These are phyloP conservation scores for Sinocyclocheilus anophthalmus DNA, from an alignment of 2,113 vertebrate genomes.

Conservation along the genomic window DNA sequence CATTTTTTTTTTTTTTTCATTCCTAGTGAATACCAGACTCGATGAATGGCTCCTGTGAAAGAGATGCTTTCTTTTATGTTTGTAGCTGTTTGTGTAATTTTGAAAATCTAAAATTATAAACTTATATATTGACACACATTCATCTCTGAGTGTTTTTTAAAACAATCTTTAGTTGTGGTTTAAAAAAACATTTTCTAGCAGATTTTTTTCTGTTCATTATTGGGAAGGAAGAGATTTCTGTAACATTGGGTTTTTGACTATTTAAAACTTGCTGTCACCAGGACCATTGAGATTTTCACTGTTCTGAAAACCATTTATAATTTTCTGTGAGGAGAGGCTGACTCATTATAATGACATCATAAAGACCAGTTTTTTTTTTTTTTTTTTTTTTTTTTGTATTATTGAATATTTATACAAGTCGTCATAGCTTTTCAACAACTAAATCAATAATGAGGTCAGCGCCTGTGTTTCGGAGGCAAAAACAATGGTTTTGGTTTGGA, in stretches of 20 bases:
- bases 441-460: background rate
- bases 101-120: conserved; percentile 6
- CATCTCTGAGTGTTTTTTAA: background rate
- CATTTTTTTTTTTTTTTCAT: background rate
- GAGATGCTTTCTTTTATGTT: background rate
- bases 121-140: background rate
- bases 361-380: background rate
- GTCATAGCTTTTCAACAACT: background rate
- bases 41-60: background rate
- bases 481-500: background rate
- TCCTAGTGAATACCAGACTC: background rate
- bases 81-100: background rate
- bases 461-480: background rate
- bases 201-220: background rate
- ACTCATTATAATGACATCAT: background rate
- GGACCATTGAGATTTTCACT: background rate
- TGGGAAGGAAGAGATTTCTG: background rate
- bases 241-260: background rate
- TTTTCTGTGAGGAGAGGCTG: background rate
- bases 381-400: background rate
- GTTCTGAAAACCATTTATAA: background rate
- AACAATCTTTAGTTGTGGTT: background rate
- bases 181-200: background rate
- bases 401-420: background rate
- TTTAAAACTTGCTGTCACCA: background rate